A percentile compares a stretch with the other conserved stretches of the same genome.
Evolutionary conservation across 2,797 vertebrate species (phyloP).

Genomic region (Balearica regulorum): DNA sequence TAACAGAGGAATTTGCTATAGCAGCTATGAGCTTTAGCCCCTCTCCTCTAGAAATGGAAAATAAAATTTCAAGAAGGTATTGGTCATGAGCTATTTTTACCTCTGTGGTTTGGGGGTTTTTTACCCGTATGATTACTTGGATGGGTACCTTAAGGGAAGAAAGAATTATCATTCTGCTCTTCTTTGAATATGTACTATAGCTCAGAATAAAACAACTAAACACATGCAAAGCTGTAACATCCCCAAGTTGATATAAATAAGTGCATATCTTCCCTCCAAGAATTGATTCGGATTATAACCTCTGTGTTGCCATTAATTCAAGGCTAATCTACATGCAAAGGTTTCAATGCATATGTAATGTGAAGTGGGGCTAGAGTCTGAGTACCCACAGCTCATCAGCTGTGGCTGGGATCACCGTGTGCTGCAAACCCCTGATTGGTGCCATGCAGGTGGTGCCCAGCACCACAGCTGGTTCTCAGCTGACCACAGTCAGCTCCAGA

Average conservation of each 20-base stretch:
- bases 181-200: neutral
- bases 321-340: neutral
- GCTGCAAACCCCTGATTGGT: neutral
- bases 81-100: neutral
- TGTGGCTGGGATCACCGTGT: accelerated
- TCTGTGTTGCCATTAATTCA: neutral
- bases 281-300: too few species aligned
- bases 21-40: neutral
- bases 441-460: neutral
- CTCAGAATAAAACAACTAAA: neutral
- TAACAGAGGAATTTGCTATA: neutral
- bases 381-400: neutral
- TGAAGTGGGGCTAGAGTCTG: neutral
- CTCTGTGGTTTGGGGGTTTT: neutral
- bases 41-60: neutral
- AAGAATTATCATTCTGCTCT: neutral
- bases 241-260: neutral
- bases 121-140: neutral
- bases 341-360: neutral
- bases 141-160: neutral
- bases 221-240: neutral
- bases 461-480: neutral
- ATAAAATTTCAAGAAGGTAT: neutral
- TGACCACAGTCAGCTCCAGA: accelerated
- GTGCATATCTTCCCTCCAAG: neutral